phyloP scores from a whole-genome alignment of 2,797 vertebrate species.

The Geotrypetes seraphini region DNA sequence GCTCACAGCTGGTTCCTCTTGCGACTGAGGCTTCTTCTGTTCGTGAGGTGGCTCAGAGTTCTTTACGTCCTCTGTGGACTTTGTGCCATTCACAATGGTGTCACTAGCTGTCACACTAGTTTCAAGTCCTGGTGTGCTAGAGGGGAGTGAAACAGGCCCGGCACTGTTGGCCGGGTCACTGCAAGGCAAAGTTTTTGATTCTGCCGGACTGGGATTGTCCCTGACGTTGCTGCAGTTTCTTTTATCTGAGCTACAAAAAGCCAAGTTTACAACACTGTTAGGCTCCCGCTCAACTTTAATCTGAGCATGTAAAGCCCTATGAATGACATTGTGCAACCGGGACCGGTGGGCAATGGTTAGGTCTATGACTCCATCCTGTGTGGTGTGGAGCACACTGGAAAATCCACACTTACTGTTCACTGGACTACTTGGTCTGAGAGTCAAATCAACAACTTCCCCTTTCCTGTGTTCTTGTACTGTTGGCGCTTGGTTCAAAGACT shows the following conservation, averaged over 20 bases:
- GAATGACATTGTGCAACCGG: conserved; percentile 86
- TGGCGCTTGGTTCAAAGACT: conserved; percentile 54
- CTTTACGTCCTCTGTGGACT: conserved; percentile 52
- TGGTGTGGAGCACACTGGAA: conserved; percentile 53
- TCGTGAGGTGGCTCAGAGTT: conserved; percentile 52
- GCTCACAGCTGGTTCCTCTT: conserved; percentile 58
- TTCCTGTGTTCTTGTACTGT: conserved; percentile 61
- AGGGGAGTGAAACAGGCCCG: conserved; percentile 44
- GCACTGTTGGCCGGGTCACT: conserved; percentile 59
- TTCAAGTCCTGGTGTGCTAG: conserved; percentile 52
- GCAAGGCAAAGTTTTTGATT: conserved; percentile 45
- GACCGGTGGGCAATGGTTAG: conserved; percentile 81
- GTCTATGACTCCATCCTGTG: conserved; percentile 89
- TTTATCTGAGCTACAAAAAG: conserved; percentile 56
- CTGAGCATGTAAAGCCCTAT: conserved; percentile 73
- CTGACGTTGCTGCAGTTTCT: conserved; percentile 61
- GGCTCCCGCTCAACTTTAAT: conserved; percentile 82
- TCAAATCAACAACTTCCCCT: conserved; percentile 72
- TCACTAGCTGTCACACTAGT: conserved; percentile 74
- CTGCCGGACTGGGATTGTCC: conserved; percentile 62
- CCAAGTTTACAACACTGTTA: conserved; percentile 54
- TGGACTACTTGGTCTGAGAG: conserved; percentile 73
- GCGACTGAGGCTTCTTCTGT: conserved; percentile 45
- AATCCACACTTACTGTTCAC: conserved; percentile 55
- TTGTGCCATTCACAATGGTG: conserved; percentile 89